These are phyloP conservation scores for Perognathus longimembris DNA, from an alignment of 2,113 vertebrate genomes.

Conservation along the genomic window DNA sequence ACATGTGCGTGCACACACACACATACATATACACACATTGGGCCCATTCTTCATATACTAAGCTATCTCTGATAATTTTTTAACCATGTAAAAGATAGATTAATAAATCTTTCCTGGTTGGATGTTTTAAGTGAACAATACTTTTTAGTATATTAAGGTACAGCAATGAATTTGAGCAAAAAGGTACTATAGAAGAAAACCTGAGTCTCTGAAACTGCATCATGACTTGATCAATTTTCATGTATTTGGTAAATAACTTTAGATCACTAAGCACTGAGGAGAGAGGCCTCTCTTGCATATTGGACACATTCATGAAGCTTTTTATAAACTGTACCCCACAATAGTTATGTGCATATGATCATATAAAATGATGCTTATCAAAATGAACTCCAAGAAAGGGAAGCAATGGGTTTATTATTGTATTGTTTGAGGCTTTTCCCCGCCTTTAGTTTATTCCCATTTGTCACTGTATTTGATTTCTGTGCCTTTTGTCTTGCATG, in stretches of 20 bases:
- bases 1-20: background rate
- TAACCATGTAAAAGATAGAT: background rate
- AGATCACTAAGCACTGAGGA: background rate
- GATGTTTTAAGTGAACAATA: background rate
- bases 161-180: background rate
- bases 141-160: background rate
- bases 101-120: conserved; percentile 31
- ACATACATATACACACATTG: background rate
- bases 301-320: background rate
- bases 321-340: background rate
- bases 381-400: too few species aligned
- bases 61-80: background rate
- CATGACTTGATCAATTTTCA: background rate
- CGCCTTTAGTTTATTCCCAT: too few species aligned
- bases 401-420: too few species aligned
- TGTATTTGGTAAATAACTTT: background rate
- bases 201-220: background rate
- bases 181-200: background rate
- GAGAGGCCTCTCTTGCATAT: background rate
- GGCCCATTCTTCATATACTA: background rate
- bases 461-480: too few species aligned
- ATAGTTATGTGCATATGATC: too few species aligned
- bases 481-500: too few species aligned
- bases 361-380: too few species aligned
- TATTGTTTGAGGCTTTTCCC: too few species aligned